Evolutionary conservation across 2,888 invertebrate genomes (phyloP).

Genomic region (Plagiodera versicolora): DNA sequence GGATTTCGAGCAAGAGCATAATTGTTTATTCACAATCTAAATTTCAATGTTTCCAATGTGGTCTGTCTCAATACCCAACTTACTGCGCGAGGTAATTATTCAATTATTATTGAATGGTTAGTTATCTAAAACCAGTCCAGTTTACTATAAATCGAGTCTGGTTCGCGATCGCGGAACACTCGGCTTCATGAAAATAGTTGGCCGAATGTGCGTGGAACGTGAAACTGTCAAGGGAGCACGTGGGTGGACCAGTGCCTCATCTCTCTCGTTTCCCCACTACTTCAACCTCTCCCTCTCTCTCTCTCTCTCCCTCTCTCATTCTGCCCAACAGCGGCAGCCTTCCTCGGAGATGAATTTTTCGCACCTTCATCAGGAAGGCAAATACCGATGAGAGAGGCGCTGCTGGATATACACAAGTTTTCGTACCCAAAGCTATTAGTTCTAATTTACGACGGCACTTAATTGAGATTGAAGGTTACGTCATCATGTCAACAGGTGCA

Average conservation of each 20-base stretch:
- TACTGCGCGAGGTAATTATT: too few relatives aligned
- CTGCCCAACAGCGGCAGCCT: slow-evolving; percentile 5
- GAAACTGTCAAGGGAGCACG: slow-evolving; percentile 53
- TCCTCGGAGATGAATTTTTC: slow-evolving; percentile 44
- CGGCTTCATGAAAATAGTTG: slow-evolving; percentile 48
- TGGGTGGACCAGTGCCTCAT: slow-evolving; percentile 54
- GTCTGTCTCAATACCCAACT: too few relatives aligned
- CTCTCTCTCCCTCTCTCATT: slow-evolving; percentile 11
- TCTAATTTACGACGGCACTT: too few relatives aligned
- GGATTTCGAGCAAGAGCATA: too few relatives aligned
- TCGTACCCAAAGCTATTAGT: too few relatives aligned
- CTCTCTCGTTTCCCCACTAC: slow-evolving; percentile 35
- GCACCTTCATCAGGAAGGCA: slow-evolving; percentile 47
- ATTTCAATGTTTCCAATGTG: too few relatives aligned
- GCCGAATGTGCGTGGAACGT: slow-evolving; percentile 45
- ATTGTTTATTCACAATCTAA: too few relatives aligned
- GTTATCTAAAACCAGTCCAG: slow-evolving; percentile 23
- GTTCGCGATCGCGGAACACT: slow-evolving; percentile 41
- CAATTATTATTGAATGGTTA: too few relatives aligned
- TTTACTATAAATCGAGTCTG: slow-evolving; percentile 24
- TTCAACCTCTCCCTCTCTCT: slow-evolving; percentile 24
- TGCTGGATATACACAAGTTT: too few relatives aligned
- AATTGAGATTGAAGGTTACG: too few relatives aligned
- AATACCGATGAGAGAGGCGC: slow-evolving; percentile 11
- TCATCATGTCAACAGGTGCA: too few relatives aligned